A percentile compares a stretch with the other conserved stretches of the same genome.
These are phyloP conservation scores for Aphodius sticticus DNA, from an alignment of 2,888 invertebrate species.

Conservation along the genomic window DNA sequence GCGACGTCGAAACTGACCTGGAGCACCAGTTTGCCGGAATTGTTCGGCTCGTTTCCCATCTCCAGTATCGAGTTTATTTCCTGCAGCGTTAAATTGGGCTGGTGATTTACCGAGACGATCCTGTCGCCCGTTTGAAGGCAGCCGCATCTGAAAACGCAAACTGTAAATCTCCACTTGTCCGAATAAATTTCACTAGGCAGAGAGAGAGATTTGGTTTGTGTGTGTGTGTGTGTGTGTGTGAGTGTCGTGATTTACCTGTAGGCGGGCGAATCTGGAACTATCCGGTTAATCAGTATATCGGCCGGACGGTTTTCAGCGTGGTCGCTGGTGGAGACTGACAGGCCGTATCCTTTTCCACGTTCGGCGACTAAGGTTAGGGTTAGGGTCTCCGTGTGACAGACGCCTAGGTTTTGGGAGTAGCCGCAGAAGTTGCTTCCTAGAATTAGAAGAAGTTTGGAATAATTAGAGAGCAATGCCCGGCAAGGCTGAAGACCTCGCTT, in stretches of 20 bases:
- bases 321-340: constrained; percentile 62
- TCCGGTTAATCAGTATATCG: constrained; percentile 61
- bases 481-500: no score
- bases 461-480: no score
- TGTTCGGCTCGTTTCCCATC: constrained; percentile 64
- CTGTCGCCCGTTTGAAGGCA: constrained; percentile 83
- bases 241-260: constrained; percentile 61
- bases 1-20: constrained; percentile 91
- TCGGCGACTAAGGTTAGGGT: constrained; percentile 63
- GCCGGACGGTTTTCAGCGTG: constrained; percentile 56
- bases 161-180: not conserved
- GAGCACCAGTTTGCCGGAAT: constrained; percentile 74
- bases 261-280: constrained; percentile 66
- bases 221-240: not conserved
- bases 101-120: constrained; percentile 84
- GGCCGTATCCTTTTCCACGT: constrained; percentile 62
- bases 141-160: constrained; percentile 65
- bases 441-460: constrained; percentile 9
- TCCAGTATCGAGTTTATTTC: constrained; percentile 64
- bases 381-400: constrained; percentile 65
- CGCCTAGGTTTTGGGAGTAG: constrained; percentile 47
- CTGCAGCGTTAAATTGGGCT: constrained; percentile 70
- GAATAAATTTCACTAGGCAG: not conserved
- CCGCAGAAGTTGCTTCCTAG: constrained; percentile 46
- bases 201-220: not conserved